Conservation (phyloP, 2,113 vertebrate genomes). For the Pluvianellus socialis region DNA sequence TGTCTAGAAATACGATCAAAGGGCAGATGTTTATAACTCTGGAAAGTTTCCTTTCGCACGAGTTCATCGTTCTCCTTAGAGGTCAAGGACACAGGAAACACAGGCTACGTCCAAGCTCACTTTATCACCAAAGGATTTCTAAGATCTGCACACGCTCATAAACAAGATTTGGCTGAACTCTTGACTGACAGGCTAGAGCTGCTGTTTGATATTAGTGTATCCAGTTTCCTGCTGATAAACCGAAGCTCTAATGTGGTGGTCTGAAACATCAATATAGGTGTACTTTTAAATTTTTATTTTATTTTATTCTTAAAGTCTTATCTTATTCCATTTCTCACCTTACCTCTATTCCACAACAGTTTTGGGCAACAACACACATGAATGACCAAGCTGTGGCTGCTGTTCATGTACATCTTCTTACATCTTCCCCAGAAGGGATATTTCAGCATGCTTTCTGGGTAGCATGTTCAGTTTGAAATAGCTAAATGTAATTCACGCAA, state of each 20-base stretch:
- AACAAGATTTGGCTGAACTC: conserved; percentile 41
- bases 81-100: conserved; percentile 44
- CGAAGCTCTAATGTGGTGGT: neutral
- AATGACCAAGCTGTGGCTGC: neutral
- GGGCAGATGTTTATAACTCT: neutral
- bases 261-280: conserved; percentile 3
- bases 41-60: conserved; percentile 32
- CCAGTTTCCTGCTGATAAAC: conserved; percentile 37
- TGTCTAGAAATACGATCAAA: conserved; percentile 20
- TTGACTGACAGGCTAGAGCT: conserved; percentile 39
- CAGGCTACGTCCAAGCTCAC: neutral
- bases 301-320: neutral
- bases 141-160: neutral
- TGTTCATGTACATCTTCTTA: conserved; percentile 58
- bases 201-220: conserved; percentile 35
- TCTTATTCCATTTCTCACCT: neutral
- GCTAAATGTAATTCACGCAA: neutral
- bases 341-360: neutral
- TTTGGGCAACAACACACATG: neutral
- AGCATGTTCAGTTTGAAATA: neutral
- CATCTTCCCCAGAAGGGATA: conserved; percentile 23
- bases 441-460: conserved; percentile 13
- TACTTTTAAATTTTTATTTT: neutral
- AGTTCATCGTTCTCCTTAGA: conserved; percentile 8
- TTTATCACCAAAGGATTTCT: conserved; percentile 43